phyloP scores from a whole-genome alignment of 2,797 vertebrate genomes.

The Macropodus opercularis region DNA sequence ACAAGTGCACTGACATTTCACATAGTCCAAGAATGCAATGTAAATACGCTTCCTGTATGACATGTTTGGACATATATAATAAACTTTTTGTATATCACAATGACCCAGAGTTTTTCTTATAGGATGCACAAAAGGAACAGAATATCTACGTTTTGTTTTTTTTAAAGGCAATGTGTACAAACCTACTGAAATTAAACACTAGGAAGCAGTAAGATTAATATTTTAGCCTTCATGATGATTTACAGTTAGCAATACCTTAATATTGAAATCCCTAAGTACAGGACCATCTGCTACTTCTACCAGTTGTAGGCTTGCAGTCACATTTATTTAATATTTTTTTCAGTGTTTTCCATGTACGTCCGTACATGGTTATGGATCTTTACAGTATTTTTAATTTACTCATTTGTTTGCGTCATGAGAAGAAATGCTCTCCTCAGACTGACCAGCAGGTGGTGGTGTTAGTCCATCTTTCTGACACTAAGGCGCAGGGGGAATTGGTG shows the following conservation, averaged over 20 bases:
- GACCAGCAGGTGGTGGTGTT: slow-evolving; percentile 66
- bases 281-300: too few species aligned
- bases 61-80: slow-evolving; percentile 69
- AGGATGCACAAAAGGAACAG: neutral
- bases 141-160: too few species aligned
- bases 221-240: too few species aligned
- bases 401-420: too few species aligned
- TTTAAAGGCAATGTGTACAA: too few species aligned
- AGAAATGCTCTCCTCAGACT: slow-evolving; percentile 7
- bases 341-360: too few species aligned
- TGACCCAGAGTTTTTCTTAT: neutral
- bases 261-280: too few species aligned
- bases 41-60: slow-evolving; percentile 68
- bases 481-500: neutral
- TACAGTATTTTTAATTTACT: too few species aligned
- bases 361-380: too few species aligned
- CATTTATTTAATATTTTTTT: too few species aligned
- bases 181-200: neutral
- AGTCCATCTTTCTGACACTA: neutral
- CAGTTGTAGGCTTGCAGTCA: neutral
- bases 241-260: too few species aligned
- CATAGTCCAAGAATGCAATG: slow-evolving; percentile 59
- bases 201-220: neutral
- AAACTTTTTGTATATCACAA: slow-evolving; percentile 71
- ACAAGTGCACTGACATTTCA: slow-evolving; percentile 68